phyloP scores from a whole-genome alignment of 2,113 vertebrate genomes.

The Cottus gobio region DNA sequence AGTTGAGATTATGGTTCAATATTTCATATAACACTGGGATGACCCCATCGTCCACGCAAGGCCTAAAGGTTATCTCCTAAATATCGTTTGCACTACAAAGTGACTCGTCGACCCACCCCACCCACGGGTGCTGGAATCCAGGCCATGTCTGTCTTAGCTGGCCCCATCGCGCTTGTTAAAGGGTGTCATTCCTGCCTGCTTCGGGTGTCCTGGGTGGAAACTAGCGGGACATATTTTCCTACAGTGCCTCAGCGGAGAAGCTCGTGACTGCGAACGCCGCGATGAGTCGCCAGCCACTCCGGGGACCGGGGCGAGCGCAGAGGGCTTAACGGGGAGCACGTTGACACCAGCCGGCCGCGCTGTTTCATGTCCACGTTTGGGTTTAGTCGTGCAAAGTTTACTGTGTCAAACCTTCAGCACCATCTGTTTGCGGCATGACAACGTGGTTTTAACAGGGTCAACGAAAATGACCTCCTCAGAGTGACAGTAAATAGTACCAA shows the following conservation, averaged over 20 bases:
- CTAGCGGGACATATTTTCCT: slow-evolving; percentile 80
- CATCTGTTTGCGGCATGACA: not conserved
- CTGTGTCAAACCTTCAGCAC: not conserved
- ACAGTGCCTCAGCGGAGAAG: slow-evolving; percentile 49
- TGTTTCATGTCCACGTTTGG: slow-evolving; percentile 5
- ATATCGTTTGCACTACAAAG: not conserved
- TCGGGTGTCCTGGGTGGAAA: slow-evolving; percentile 72
- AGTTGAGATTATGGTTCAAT: not conserved
- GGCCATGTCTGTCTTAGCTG: slow-evolving; percentile 38
- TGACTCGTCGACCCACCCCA: not conserved
- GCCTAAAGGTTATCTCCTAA: not conserved
- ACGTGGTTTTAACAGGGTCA: not conserved
- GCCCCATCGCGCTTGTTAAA: slow-evolving; percentile 37
- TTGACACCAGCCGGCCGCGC: slow-evolving; percentile 8
- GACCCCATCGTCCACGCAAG: not conserved
- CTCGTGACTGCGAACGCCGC: slow-evolving; percentile 71
- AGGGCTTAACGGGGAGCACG: slow-evolving; percentile 35
- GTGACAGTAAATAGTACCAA: not conserved
- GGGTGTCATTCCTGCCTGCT: slow-evolving; percentile 61
- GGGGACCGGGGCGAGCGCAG: not conserved
- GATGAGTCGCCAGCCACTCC: slow-evolving; percentile 37
- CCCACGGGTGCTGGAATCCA: slow-evolving; percentile 47
- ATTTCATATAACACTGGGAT: not conserved
- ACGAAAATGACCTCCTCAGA: not conserved
- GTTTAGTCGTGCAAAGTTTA: not conserved